Evolutionary conservation across 2,797 vertebrate species (phyloP).

Genomic region (Gymnoscopelus braueri): DNA sequence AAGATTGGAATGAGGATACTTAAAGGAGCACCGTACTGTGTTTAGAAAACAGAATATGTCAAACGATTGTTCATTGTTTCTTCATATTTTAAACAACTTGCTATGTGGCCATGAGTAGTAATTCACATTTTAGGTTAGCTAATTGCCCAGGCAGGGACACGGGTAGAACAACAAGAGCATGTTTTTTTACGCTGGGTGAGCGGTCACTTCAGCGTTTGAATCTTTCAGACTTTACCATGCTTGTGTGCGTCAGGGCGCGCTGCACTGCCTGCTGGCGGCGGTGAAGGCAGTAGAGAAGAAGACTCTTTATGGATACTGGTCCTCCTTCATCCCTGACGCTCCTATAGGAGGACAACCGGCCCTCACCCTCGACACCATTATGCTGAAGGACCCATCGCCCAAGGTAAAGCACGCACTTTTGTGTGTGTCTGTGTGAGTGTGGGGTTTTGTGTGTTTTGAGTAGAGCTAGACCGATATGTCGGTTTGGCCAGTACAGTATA

Average conservation of each 20-base stretch:
- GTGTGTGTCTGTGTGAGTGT: too few species aligned
- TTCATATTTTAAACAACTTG: too few species aligned
- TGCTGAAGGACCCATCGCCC: constrained; percentile 93
- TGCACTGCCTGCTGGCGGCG: constrained; percentile 90
- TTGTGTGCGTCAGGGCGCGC: constrained; percentile 90
- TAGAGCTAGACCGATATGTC: too few species aligned
- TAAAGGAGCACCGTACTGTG: too few species aligned
- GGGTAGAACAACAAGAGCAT: not conserved
- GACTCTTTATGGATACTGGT: constrained; percentile 96
- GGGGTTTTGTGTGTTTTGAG: too few species aligned
- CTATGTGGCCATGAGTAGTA: too few species aligned
- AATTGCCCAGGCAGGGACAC: too few species aligned
- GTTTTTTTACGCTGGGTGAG: not conserved
- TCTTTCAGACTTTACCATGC: constrained; percentile 86
- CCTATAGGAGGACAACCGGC: constrained; percentile 90
- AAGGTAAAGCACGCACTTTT: constrained; percentile 68
- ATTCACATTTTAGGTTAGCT: too few species aligned
- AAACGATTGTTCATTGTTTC: too few species aligned
- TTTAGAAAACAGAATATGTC: too few species aligned
- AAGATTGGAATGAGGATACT: too few species aligned
- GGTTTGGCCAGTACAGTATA: too few species aligned
- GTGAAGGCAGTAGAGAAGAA: constrained; percentile 93
- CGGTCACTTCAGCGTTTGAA: not conserved
- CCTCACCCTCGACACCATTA: constrained; percentile 91
- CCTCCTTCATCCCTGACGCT: constrained; percentile 93